Percentiles rank a stretch among this genome's conserved stretches.
These are phyloP conservation scores for Poecile montanus DNA, from an alignment of 2,797 vertebrate genomes.

Conservation along the genomic window DNA sequence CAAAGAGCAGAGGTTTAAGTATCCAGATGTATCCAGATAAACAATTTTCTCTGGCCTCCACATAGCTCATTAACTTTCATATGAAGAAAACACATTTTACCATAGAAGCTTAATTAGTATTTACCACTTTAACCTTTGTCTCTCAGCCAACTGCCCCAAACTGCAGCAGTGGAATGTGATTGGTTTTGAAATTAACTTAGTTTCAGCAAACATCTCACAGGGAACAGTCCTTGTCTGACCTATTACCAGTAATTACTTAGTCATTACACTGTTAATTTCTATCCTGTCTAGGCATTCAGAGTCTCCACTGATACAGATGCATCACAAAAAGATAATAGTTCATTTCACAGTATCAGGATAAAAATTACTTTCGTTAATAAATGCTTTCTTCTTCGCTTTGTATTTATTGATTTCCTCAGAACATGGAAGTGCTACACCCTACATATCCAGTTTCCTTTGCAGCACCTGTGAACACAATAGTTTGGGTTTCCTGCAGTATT, in stretches of 20 bases:
- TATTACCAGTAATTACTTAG: background rate
- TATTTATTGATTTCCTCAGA: background rate
- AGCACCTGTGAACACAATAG: background rate
- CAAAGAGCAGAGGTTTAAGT: background rate
- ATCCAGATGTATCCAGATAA: rapidly evolving
- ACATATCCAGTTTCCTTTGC: background rate
- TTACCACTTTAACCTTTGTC: background rate
- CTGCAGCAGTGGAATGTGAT: background rate
- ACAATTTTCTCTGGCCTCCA: background rate
- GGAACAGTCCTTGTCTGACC: background rate
- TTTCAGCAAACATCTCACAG: background rate
- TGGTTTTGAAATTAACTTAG: background rate
- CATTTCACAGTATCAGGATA: background rate
- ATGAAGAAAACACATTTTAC: background rate
- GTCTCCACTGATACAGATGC: rapidly evolving
- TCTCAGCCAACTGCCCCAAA: background rate
- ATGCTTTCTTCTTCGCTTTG: background rate
- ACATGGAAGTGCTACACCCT: background rate
- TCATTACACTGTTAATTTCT: background rate
- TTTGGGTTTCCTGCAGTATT: background rate
- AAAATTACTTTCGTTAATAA: background rate
- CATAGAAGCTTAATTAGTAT: background rate
- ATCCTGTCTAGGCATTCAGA: background rate
- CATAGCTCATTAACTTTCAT: background rate
- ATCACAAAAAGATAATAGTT: background rate